Evolutionary conservation across 1,140 invertebrate species (phyloP).

Genomic region (Drosophila sucinea): DNA sequence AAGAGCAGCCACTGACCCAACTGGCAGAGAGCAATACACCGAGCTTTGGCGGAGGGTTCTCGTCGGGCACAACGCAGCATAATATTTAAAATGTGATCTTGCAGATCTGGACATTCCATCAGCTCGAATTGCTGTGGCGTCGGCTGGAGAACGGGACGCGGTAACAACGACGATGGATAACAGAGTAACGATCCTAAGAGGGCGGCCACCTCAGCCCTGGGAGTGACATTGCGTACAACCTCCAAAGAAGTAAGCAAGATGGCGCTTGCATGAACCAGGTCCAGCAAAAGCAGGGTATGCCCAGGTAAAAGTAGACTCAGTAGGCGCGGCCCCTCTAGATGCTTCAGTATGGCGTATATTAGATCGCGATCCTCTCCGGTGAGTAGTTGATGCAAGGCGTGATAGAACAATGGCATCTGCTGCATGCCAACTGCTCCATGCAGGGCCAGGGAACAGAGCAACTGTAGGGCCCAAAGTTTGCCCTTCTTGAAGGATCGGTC

Average conservation of each 20-base stretch:
- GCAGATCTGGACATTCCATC: constrained; percentile 83
- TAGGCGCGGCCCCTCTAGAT: constrained; percentile 90
- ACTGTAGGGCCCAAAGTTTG: constrained; percentile 90
- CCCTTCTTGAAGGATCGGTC: constrained; percentile 87
- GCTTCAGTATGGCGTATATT: constrained; percentile 85
- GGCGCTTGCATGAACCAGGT: constrained; percentile 95
- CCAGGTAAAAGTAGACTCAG: constrained; percentile 95
- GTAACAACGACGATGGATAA: constrained; percentile 90
- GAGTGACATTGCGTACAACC: constrained; percentile 87
- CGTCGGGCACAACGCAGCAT: constrained; percentile 92
- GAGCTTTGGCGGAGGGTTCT: constrained; percentile 94
- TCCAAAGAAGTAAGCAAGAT: constrained; percentile 92
- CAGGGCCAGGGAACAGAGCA: constrained; percentile 90
- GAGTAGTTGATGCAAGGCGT: constrained; percentile 91
- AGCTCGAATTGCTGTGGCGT: constrained; percentile 86
- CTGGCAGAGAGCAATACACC: constrained; percentile 94
- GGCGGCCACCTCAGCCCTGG: constrained; percentile 95
- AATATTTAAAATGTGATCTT: constrained; percentile 95
- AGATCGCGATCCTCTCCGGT: constrained; percentile 86
- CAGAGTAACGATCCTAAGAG: constrained; percentile 94
- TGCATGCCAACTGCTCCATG: constrained; percentile 84
- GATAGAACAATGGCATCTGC: constrained; percentile 94
- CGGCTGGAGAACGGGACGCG: constrained; percentile 93
- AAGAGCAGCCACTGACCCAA: constrained; percentile 93
- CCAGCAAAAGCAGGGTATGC: constrained; percentile 92